A percentile compares a stretch with the other conserved stretches of the same genome.
phyloP scores from a whole-genome alignment of 2,888 invertebrate genomes.

The Drosophila imparisetae region DNA sequence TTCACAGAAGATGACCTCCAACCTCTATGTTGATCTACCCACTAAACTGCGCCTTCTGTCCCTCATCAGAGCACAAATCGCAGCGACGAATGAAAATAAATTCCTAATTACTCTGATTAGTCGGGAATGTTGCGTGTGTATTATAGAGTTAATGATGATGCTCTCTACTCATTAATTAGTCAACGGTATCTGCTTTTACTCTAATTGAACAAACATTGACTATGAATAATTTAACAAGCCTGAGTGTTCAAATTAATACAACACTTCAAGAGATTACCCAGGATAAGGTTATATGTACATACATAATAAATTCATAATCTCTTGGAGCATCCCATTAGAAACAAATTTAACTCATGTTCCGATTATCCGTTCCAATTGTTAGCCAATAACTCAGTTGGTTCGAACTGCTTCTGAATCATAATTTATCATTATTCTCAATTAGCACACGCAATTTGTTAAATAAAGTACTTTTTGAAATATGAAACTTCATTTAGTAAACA shows the following conservation, averaged over 20 bases:
- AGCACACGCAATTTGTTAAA: background rate
- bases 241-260: constrained; percentile 57
- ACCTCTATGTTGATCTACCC: constrained; percentile 5
- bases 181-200: constrained; percentile 38
- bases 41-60: background rate
- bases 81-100: constrained; percentile 47
- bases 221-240: constrained; percentile 52
- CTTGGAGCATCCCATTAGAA: constrained; percentile 9
- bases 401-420: constrained; percentile 1
- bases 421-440: background rate
- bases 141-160: constrained; percentile 33
- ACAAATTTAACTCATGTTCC: background rate
- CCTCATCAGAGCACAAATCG: constrained; percentile 1
- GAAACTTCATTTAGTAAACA: background rate
- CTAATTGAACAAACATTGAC: constrained; percentile 67
- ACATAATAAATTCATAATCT: constrained; percentile 13
- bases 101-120: constrained; percentile 72
- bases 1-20: background rate
- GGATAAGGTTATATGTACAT: background rate
- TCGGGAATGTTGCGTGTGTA: constrained; percentile 36
- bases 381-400: background rate
- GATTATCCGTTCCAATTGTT: background rate
- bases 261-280: constrained; percentile 29
- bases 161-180: constrained; percentile 59
- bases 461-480: background rate